Percentiles rank a stretch among this genome's conserved stretches.
phyloP scores from a whole-genome alignment of 1,140 invertebrate genomes.

The Macrobrachium nipponense region DNA sequence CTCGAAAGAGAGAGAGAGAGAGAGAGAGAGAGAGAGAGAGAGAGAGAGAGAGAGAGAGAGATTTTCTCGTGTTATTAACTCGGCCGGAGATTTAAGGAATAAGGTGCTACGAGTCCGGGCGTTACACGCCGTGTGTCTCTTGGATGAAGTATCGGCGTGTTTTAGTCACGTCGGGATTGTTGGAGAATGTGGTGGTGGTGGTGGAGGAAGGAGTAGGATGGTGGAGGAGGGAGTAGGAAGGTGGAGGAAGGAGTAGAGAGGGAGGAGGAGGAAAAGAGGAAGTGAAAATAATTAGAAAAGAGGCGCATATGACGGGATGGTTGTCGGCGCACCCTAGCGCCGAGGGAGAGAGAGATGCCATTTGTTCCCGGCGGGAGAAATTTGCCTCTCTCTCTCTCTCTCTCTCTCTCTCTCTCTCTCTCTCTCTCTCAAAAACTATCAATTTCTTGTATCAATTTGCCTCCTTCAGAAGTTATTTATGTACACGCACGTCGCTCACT shows the following conservation, averaged over 20 bases:
- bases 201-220: too few species aligned
- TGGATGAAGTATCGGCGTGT: neutral
- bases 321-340: conserved; percentile 39
- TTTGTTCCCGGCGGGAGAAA: conserved; percentile 32
- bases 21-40: too few species aligned
- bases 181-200: too few species aligned
- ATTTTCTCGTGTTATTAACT: conserved; percentile 29
- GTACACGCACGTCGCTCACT: neutral
- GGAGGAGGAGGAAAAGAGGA: conserved; percentile 29
- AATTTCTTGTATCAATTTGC: conserved; percentile 29
- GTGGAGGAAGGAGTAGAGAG: too few species aligned
- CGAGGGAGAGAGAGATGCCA: conserved; percentile 28
- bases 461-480: neutral
- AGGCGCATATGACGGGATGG: conserved; percentile 42
- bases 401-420: conserved; percentile 9
- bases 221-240: too few species aligned
- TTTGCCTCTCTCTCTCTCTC: conserved; percentile 14
- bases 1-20: too few species aligned
- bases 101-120: neutral
- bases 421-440: conserved; percentile 39
- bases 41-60: neutral
- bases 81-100: neutral
- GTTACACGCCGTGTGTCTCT: neutral
- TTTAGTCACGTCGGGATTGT: too few species aligned
- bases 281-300: conserved; percentile 51